Evolutionary conservation across 1,140 invertebrate genomes (phyloP).

Genomic region (Lamellibrachia luymesi): DNA sequence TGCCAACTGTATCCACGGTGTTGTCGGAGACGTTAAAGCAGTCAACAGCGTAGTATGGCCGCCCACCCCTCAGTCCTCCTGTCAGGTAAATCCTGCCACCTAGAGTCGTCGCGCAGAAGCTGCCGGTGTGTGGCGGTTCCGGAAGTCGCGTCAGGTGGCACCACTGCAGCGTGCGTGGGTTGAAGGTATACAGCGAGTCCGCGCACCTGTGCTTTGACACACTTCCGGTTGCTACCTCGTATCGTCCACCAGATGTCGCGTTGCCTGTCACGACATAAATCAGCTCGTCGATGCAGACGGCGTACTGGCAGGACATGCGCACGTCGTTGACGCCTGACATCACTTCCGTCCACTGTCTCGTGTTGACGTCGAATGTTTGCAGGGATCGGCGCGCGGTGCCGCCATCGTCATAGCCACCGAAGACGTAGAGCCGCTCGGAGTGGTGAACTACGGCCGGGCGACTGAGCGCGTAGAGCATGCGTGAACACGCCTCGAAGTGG

Average conservation of each 20-base stretch:
- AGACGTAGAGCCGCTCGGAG: constrained; percentile 21
- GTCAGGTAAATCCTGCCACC: constrained; percentile 26
- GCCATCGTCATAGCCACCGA: constrained; percentile 24
- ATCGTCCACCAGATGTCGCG: background rate
- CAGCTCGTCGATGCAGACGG: constrained; percentile 17
- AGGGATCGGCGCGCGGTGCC: constrained; percentile 23
- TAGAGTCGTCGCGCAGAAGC: constrained; percentile 21
- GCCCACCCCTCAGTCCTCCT: constrained; percentile 13
- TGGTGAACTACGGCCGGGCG: constrained; percentile 13
- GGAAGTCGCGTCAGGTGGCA: background rate
- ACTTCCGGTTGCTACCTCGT: constrained; percentile 12
- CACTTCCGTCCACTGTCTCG: constrained; percentile 24
- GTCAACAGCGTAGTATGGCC: constrained; percentile 22
- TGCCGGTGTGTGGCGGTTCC: constrained; percentile 18
- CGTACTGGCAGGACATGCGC: constrained; percentile 23
- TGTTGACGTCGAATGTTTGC: constrained; percentile 19
- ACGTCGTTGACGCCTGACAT: constrained; percentile 11
- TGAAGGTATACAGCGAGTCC: constrained; percentile 19
- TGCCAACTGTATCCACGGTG: constrained; percentile 21
- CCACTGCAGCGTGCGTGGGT: constrained; percentile 17
- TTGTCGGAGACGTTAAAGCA: constrained; percentile 12
- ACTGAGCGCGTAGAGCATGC: constrained; percentile 24
- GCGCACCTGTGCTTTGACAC: background rate
- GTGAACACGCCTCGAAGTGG: constrained; percentile 25
- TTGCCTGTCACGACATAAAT: constrained; percentile 23